These are phyloP conservation scores for Laothoe populi DNA, from an alignment of 2,888 invertebrate species.

Conservation along the genomic window DNA sequence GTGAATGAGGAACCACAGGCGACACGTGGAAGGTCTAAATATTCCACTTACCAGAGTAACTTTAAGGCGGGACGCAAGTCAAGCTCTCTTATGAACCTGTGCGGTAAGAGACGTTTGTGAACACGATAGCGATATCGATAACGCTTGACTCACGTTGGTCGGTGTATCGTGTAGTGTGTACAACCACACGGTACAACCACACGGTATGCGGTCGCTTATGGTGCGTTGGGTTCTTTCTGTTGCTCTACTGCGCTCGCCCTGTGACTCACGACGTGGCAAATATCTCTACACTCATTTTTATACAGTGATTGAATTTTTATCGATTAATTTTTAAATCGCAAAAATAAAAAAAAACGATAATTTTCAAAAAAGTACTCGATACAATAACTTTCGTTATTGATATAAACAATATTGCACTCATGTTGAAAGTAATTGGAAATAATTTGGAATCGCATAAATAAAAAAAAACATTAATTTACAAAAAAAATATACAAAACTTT, in stretches of 20 bases:
- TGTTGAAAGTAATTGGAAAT: no score
- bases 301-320: no score
- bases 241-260: conserved; percentile 54
- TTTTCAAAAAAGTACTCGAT: no score
- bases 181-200: no score
- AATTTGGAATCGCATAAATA: no score
- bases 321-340: no score
- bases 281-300: conserved; percentile 6
- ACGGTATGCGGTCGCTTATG: conserved; percentile 60
- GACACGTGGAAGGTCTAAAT: conserved; percentile 93
- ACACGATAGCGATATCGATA: conserved; percentile 69
- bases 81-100: conserved; percentile 97
- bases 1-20: conserved; percentile 91
- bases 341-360: no score
- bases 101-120: conserved; percentile 90
- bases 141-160: conserved; percentile 72
- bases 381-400: no score
- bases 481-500: no score
- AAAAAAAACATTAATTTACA: no score
- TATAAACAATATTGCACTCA: not conserved
- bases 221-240: conserved; percentile 77
- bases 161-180: no score
- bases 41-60: conserved; percentile 93
- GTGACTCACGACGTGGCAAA: conserved; percentile 41
- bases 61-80: conserved; percentile 95